phyloP scores from a whole-genome alignment of 2,113 vertebrate genomes.

The Donacobius atricapilla region DNA sequence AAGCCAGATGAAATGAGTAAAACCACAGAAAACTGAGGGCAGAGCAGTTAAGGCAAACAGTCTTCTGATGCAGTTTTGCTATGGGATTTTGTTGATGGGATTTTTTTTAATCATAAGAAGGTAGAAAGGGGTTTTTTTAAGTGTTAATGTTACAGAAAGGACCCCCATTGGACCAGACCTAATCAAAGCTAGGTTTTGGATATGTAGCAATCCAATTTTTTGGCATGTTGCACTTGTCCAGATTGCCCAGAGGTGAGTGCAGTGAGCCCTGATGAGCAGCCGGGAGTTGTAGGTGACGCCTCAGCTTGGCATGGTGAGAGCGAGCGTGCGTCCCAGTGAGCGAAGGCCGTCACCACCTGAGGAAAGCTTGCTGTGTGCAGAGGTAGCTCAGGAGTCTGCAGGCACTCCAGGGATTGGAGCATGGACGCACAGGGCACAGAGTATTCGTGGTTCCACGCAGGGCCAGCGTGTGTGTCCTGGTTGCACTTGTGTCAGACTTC shows the following conservation, averaged over 20 bases:
- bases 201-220: background rate
- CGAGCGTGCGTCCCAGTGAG: background rate
- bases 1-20: background rate
- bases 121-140: background rate
- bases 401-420: background rate
- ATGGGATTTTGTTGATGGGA: background rate
- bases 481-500: background rate
- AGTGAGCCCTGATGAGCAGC: background rate
- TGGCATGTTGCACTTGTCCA: background rate
- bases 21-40: background rate
- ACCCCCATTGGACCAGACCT: background rate
- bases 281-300: background rate
- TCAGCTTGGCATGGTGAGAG: background rate
- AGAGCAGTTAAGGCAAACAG: background rate
- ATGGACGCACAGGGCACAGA: fast-evolving
- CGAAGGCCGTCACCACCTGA: background rate
- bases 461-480: fast-evolving
- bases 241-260: background rate
- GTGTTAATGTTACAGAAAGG: background rate
- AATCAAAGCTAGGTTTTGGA: background rate
- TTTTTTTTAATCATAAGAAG: background rate
- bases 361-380: background rate
- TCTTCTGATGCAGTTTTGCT: background rate
- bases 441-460: background rate
- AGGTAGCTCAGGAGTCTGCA: background rate